phyloP scores from a whole-genome alignment of 2,797 vertebrate species.

The Microctenopoma steveboyesi region DNA sequence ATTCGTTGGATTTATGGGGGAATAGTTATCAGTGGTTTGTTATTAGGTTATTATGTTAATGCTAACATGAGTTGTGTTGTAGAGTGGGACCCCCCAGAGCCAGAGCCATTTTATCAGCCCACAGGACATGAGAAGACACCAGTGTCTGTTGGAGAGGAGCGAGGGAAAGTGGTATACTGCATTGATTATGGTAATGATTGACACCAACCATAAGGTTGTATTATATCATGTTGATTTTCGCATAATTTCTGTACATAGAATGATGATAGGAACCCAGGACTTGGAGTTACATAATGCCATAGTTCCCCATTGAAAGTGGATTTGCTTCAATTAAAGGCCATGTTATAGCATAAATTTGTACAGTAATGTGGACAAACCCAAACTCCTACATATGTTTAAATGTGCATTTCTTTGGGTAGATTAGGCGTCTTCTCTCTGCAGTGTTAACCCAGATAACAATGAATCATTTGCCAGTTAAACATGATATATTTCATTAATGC shows the following conservation, averaged over 20 bases:
- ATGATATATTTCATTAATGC: no score
- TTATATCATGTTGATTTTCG: no score
- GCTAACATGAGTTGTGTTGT: slow-evolving; percentile 29
- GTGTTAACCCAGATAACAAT: not conserved
- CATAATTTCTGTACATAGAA: no score
- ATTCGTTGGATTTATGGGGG: not conserved
- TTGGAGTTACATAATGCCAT: not conserved
- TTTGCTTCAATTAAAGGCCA: not conserved
- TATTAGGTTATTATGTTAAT: not conserved
- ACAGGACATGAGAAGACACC: slow-evolving; percentile 75
- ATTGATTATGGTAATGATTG: slow-evolving; percentile 81
- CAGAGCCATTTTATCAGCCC: slow-evolving; percentile 88
- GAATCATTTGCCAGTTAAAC: not conserved
- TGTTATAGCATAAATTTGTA: not conserved
- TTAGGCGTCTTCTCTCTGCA: not conserved
- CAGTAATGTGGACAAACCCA: not conserved
- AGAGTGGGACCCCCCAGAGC: slow-evolving; percentile 90
- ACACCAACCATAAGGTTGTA: not conserved
- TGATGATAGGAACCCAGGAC: no score
- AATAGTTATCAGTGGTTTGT: not conserved
- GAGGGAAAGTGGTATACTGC: slow-evolving; percentile 85
- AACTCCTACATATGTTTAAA: not conserved
- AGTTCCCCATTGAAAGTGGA: not conserved
- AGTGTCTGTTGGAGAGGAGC: slow-evolving; percentile 67
- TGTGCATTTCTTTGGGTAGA: not conserved